Evolutionary conservation across 2,113 vertebrate genomes (phyloP).

Genomic region (Elachura formosa): DNA sequence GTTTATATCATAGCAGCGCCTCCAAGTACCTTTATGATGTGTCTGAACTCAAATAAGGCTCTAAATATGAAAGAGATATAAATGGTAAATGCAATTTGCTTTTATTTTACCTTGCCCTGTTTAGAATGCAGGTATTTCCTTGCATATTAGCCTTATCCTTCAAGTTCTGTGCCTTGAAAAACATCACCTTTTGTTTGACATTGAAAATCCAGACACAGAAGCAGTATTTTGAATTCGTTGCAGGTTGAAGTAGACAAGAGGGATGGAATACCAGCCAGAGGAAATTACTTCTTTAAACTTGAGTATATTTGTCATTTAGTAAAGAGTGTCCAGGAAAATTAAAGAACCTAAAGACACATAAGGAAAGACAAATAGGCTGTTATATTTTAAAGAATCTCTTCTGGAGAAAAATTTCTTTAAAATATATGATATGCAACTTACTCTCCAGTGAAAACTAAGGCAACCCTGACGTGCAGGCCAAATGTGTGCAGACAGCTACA

Average conservation of each 20-base stretch:
- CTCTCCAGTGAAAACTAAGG: neutral
- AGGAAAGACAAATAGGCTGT: conserved; percentile 23
- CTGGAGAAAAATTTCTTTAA: conserved; percentile 30
- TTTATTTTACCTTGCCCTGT: neutral
- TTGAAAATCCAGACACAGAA: conserved; percentile 26
- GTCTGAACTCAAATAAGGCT: neutral
- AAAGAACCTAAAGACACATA: conserved; percentile 12
- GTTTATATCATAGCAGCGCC: neutral
- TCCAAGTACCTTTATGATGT: neutral
- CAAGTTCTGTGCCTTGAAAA: conserved; percentile 17
- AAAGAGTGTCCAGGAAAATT: conserved; percentile 24
- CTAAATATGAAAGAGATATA: neutral
- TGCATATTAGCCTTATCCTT: neutral
- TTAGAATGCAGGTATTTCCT: neutral
- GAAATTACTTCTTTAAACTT: conserved; percentile 35
- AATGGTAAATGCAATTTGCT: neutral
- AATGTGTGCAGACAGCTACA: neutral
- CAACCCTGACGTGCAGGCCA: neutral
- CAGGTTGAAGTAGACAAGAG: neutral
- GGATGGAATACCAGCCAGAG: neutral
- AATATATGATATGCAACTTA: neutral
- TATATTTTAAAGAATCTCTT: conserved; percentile 6
- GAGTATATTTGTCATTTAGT: conserved; percentile 50
- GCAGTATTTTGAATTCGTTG: conserved; percentile 16
- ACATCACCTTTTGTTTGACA: neutral